Percentiles rank a stretch among this genome's conserved stretches.
Evolutionary conservation across 2,888 invertebrate genomes (phyloP).

Genomic region (Caenorhabditis imperialis): DNA sequence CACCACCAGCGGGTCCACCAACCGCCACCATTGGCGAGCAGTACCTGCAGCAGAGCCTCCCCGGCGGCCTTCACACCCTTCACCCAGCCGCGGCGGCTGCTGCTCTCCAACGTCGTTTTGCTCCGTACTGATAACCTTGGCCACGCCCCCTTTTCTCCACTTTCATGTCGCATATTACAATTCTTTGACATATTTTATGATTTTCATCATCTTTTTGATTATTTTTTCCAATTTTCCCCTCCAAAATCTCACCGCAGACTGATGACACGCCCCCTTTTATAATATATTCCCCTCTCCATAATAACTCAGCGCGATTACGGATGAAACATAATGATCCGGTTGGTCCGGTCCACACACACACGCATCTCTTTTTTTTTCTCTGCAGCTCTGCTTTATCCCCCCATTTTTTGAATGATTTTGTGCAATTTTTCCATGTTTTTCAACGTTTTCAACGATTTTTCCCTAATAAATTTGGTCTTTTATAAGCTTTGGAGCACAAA

Average conservation of each 20-base stretch:
- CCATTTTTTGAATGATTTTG: constrained; percentile 2
- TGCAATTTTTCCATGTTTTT: neutral
- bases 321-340: too few relatives aligned
- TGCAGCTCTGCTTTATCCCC: neutral
- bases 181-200: too few relatives aligned
- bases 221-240: too few relatives aligned
- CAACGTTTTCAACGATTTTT: neutral
- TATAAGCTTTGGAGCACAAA: too few relatives aligned
- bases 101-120: constrained; percentile 39
- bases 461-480: neutral
- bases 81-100: constrained; percentile 15
- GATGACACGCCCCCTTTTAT: too few relatives aligned
- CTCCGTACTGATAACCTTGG: constrained; percentile 22
- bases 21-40: constrained; percentile 17
- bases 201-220: too few relatives aligned
- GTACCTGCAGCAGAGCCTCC: constrained; percentile 28
- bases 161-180: too few relatives aligned
- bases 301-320: too few relatives aligned
- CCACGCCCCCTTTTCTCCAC: too few relatives aligned
- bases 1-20: constrained; percentile 2
- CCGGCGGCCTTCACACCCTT: constrained; percentile 5
- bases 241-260: too few relatives aligned
- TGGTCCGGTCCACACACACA: neutral
- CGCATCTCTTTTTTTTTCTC: neutral
- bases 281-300: too few relatives aligned